Evolutionary conservation across 2,797 vertebrate species (phyloP), one percentile per base, ranked within the genome.

Genomic region (Vireo griseus): DNA sequence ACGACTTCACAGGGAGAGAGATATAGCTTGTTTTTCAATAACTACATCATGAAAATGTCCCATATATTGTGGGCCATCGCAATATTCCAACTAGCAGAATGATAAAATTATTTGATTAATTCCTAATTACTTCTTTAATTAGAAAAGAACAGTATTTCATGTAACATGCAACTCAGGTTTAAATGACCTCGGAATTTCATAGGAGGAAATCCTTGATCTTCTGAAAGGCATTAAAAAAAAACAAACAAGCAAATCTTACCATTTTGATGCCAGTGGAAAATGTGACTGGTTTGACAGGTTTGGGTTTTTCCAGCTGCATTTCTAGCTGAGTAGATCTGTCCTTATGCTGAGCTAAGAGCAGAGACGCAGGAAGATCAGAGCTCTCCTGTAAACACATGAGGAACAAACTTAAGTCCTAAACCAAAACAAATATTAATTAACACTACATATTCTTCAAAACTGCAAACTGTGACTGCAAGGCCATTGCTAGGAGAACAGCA

Each of bases 241-340:
- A 28, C 1, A 86, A 93, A 75, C 2, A 86, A 95, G 55, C 29
- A 87, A 50, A 42, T 96, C 98, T 99, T 97, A 99, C 99, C 98
- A 99, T 99, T 97, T 98, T 98, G 96, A 99, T 99, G 96, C 99
- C 99, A 74, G 99, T 99, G 80, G 99, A 99, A 97, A 99, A 99
- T 3, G 98, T 99, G 91, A 98, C 97, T 44, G 99, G 98, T 97
- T 99, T 99, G 95, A 98, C 97, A 95, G 98, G 98, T 94, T 98
- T 99, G 90, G 99, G 98, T 95, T 99, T 99, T 97, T 99, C 99
- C 75, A 99, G 98, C 79, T 99, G 98, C 62, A 98, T 98, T 98
- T 99, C 99, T 96, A 99, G 95, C 89, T 99, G 98, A 19, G 98
- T 97, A 35, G 98, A 98, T 74, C 98, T 98, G 95, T 98, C 99